These are phyloP conservation scores for Xenopus borealis DNA, from an alignment of 2,113 vertebrate species.

Conservation along the genomic window DNA sequence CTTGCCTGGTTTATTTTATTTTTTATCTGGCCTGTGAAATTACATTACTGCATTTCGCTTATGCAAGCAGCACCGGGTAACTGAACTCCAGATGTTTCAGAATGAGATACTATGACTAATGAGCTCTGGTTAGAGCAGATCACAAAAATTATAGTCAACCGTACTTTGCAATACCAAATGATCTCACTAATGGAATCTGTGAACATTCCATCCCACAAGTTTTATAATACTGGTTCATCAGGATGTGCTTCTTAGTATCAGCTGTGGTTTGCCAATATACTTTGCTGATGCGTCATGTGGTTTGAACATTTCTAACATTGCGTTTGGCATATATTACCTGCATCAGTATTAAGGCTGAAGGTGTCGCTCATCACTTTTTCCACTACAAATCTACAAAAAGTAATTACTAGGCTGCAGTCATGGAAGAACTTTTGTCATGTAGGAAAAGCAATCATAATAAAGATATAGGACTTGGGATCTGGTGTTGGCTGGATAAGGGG, in stretches of 20 bases:
- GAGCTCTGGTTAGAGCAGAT: slow-evolving; percentile 37
- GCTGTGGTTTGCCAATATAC: slow-evolving; percentile 16
- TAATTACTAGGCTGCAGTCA: too few relatives aligned
- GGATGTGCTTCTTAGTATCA: slow-evolving; percentile 25
- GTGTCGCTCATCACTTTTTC: background rate
- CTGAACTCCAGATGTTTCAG: slow-evolving; percentile 30
- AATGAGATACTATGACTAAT: slow-evolving; percentile 32
- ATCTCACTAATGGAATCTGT: slow-evolving; percentile 32
- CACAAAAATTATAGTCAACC: slow-evolving; percentile 26
- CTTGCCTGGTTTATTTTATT: slow-evolving; percentile 24
- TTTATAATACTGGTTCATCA: slow-evolving; percentile 22
- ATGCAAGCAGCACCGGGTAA: slow-evolving; percentile 33
- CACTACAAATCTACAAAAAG: too few relatives aligned
- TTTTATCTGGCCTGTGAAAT: slow-evolving; percentile 29
- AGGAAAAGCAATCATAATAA: too few relatives aligned
- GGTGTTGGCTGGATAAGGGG: too few relatives aligned
- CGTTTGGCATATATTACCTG: slow-evolving; percentile 9
- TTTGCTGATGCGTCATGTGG: slow-evolving; percentile 14
- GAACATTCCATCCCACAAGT: slow-evolving; percentile 1
- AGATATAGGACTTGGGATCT: too few relatives aligned
- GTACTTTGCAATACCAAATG: slow-evolving; percentile 29
- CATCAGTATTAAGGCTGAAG: background rate
- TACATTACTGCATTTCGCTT: slow-evolving; percentile 39
- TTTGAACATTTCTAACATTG: background rate
- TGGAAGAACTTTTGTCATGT: too few relatives aligned